Evolutionary conservation across 2,797 vertebrate species (phyloP).

Genomic region (Austrolebias charrua): DNA sequence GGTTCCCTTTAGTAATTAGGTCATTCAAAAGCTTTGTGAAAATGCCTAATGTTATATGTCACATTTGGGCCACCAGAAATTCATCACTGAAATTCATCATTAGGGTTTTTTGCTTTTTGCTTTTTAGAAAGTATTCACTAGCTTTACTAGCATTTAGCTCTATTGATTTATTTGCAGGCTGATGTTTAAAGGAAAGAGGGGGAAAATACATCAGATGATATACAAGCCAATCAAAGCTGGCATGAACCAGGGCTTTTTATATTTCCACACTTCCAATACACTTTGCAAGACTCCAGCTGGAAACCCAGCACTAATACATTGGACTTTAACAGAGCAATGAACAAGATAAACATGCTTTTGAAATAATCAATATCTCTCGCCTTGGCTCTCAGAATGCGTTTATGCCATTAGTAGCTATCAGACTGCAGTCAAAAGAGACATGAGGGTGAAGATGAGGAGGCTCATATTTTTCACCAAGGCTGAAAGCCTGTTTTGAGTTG

Average conservation of each 20-base stretch:
- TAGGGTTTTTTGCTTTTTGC: too few relatives aligned
- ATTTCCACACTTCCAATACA: background rate
- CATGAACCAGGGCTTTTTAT: constrained; percentile 19
- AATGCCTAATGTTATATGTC: too few relatives aligned
- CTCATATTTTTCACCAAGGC: constrained; percentile 20
- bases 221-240: background rate
- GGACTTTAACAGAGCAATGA: constrained; percentile 30
- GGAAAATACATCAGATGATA: background rate
- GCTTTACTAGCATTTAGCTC: too few relatives aligned
- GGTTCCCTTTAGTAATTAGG: too few relatives aligned
- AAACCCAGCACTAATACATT: constrained; percentile 23
- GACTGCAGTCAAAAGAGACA: constrained; percentile 20
- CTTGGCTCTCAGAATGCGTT: constrained; percentile 33
- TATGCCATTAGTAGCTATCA: constrained; percentile 49
- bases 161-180: too few relatives aligned
- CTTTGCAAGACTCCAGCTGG: constrained; percentile 37
- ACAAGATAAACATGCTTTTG: constrained; percentile 44
- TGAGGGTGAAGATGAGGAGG: constrained; percentile 33
- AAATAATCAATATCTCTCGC: constrained; percentile 63
- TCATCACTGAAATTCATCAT: too few relatives aligned
- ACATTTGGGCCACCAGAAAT: too few relatives aligned
- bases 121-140: too few relatives aligned
- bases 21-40: too few relatives aligned
- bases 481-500: constrained; percentile 31
- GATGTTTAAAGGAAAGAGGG: background rate